Conservation (phyloP, 35 echinoderm and acorn worm genomes). For the Ophioderma brevispina region DNA sequence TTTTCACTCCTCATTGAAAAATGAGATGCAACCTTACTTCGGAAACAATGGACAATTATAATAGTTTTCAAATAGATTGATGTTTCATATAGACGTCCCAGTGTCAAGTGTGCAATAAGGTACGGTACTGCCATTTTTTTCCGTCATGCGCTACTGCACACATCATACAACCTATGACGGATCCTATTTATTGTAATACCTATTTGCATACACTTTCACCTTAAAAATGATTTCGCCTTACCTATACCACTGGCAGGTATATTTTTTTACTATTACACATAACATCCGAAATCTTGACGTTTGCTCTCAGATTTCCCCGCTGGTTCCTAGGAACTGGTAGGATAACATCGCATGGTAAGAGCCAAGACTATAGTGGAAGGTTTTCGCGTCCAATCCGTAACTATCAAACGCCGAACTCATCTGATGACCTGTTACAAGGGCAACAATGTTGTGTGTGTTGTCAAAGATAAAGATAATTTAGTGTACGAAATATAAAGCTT, state of each 20-base stretch:
- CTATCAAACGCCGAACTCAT: slow-evolving; percentile 84
- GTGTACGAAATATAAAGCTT: background rate
- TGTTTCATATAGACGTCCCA: background rate
- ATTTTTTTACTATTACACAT: slow-evolving; percentile 84
- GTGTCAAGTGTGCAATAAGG: background rate
- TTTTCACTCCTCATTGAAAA: too few species aligned
- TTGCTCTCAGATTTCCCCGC: slow-evolving; percentile 38
- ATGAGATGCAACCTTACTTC: too few species aligned
- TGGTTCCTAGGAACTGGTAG: slow-evolving; percentile 82
- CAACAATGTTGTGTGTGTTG: background rate
- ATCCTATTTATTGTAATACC: background rate
- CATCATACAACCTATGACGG: background rate
- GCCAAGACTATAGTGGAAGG: slow-evolving; percentile 68
- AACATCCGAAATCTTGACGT: slow-evolving; percentile 68
- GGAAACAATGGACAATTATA: too few species aligned
- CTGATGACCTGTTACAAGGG: slow-evolving; percentile 62
- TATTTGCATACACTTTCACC: too few species aligned
- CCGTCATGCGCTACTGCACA: background rate
- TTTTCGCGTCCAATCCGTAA: slow-evolving; percentile 68
- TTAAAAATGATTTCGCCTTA: slow-evolving; percentile 22
- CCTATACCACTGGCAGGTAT: slow-evolving; percentile 86
- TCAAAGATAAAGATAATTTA: background rate
- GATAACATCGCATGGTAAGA: slow-evolving; percentile 78
- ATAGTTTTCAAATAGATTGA: background rate
- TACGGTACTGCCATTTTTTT: background rate